Evolutionary conservation across 1,140 invertebrate species (phyloP).

Genomic region (Hydropsyche tenuis): DNA sequence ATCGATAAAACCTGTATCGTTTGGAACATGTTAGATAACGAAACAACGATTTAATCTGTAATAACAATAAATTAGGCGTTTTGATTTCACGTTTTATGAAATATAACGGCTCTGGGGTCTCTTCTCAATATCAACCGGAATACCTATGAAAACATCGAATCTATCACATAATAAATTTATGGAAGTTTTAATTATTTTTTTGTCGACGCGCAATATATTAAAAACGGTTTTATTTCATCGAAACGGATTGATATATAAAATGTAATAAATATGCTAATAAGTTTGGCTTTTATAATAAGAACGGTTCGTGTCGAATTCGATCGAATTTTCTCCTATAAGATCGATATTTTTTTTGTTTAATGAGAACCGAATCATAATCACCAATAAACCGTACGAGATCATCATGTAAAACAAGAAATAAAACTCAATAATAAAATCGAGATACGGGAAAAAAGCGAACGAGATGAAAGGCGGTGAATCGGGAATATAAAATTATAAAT

Average conservation of each 20-base stretch:
- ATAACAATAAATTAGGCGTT: conserved; percentile 37
- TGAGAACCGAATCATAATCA: no score
- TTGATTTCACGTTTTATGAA: conserved; percentile 41
- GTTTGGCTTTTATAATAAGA: no score
- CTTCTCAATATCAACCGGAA: conserved; percentile 40
- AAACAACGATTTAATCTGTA: conserved; percentile 15
- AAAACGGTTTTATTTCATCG: neutral
- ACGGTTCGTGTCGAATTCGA: no score
- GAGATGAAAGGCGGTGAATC: conserved; percentile 33
- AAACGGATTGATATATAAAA: no score
- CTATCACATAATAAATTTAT: conserved; percentile 46
- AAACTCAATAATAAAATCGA: conserved; percentile 1
- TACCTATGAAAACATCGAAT: conserved; percentile 43
- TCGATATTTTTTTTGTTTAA: no score
- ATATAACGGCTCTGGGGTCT: conserved; percentile 30
- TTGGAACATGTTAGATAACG: conserved; percentile 2
- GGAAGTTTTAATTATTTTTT: conserved; percentile 39
- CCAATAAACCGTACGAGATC: neutral
- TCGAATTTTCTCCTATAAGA: no score
- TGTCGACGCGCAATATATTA: conserved; percentile 1
- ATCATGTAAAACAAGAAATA: neutral
- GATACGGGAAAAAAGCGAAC: neutral
- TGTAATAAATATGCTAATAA: no score
- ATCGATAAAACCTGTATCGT: no score
- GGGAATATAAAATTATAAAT: conserved; percentile 35